phyloP scores from a whole-genome alignment of 2,797 vertebrate species.

The Pelobates cultripes region DNA sequence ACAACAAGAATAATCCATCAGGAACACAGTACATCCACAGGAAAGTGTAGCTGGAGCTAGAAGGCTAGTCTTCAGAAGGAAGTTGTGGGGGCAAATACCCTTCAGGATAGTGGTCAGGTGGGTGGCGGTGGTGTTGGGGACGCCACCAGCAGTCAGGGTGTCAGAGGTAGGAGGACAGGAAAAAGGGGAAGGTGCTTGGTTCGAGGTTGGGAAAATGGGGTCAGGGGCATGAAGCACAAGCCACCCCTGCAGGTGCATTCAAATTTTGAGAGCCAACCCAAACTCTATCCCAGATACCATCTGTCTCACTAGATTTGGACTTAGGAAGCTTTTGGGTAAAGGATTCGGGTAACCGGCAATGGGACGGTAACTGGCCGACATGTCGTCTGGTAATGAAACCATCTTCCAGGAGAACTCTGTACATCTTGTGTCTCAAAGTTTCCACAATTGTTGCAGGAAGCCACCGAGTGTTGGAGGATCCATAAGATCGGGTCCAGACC shows the following conservation, averaged over 20 bases:
- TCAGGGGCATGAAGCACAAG: too few species aligned
- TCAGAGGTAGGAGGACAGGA: too few species aligned
- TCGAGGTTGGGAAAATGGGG: too few species aligned
- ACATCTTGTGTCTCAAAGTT: slow-evolving; percentile 11
- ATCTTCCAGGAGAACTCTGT: slow-evolving; percentile 2
- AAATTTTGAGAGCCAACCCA: neutral
- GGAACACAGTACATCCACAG: too few species aligned
- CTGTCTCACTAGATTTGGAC: neutral
- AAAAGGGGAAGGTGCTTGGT: too few species aligned
- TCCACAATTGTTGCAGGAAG: neutral
- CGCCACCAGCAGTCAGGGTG: too few species aligned
- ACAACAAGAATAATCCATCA: too few species aligned
- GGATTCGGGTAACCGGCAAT: neutral
- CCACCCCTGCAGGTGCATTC: neutral
- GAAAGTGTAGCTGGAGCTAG: too few species aligned
- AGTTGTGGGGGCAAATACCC: too few species aligned
- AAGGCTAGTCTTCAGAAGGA: too few species aligned
- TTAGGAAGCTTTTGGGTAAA: neutral
- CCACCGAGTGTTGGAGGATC: neutral
- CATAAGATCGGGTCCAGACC: neutral
- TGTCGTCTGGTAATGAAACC: neutral
- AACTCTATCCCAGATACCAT: neutral
- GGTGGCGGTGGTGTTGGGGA: too few species aligned
- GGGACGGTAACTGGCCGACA: neutral
- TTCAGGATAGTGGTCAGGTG: too few species aligned